phyloP scores from a whole-genome alignment of 2,113 vertebrate species.

The Sigmodon hispidus region DNA sequence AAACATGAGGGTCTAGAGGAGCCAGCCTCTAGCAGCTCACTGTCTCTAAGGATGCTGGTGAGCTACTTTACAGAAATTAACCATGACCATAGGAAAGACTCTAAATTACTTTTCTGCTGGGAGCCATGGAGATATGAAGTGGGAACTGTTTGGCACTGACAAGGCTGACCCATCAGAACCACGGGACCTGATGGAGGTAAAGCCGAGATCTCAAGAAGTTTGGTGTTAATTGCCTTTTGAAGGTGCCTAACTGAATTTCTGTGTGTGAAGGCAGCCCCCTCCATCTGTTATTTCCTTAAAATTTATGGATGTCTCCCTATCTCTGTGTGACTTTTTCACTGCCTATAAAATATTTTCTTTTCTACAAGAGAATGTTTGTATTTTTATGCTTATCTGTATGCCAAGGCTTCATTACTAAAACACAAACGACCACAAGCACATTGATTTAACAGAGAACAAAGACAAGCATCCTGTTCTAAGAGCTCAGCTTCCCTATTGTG shows the following conservation, averaged over 20 bases:
- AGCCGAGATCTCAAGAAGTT: too few relatives aligned
- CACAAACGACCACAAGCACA: not conserved
- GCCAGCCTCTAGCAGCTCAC: not conserved
- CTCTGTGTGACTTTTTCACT: not conserved
- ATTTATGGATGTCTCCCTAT: too few relatives aligned
- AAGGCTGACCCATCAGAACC: too few relatives aligned
- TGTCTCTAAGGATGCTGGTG: not conserved
- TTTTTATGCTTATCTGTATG: not conserved
- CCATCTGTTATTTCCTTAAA: too few relatives aligned
- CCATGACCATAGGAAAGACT: not conserved
- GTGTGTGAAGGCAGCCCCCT: too few relatives aligned
- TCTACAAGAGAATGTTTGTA: not conserved
- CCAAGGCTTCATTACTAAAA: not conserved
- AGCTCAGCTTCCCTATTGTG: not conserved
- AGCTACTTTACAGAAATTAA: not conserved
- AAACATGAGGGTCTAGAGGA: not conserved
- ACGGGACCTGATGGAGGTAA: too few relatives aligned
- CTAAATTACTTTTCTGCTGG: not conserved
- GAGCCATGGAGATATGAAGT: too few relatives aligned
- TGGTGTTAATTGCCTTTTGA: too few relatives aligned
- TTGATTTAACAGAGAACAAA: not conserved
- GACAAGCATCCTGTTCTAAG: not conserved
- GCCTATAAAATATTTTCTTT: not conserved
- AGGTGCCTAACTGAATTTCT: too few relatives aligned
- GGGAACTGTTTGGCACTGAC: too few relatives aligned